Evolutionary conservation across 2,888 invertebrate species (phyloP).

Genomic region (Perizoma affinitatum): DNA sequence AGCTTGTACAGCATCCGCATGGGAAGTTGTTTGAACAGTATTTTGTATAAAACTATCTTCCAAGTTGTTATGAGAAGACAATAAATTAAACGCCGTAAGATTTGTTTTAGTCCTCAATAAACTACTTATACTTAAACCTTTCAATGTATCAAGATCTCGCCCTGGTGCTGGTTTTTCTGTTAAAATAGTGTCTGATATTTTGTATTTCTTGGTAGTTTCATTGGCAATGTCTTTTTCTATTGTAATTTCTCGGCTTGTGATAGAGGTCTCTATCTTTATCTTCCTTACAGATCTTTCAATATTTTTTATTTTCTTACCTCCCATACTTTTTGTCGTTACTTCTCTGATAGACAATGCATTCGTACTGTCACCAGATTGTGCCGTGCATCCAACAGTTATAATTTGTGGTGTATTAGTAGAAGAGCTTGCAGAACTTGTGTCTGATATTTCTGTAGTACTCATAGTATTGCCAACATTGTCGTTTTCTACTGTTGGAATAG

Average conservation of each 20-base stretch:
- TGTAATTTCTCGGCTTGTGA: too few relatives aligned
- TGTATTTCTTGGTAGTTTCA: too few relatives aligned
- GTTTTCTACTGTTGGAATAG: conserved; percentile 2
- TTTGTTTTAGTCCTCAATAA: too few relatives aligned
- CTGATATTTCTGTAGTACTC: not conserved
- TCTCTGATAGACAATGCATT: not conserved
- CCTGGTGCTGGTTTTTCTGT: too few relatives aligned
- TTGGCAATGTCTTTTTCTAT: too few relatives aligned
- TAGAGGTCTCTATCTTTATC: too few relatives aligned
- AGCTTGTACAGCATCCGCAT: not conserved
- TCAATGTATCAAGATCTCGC: too few relatives aligned
- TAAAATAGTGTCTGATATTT: too few relatives aligned
- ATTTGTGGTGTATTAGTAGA: conserved; percentile 1
- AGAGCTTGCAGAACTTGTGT: not conserved
- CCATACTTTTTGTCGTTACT: not conserved
- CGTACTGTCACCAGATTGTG: conserved; percentile 3
- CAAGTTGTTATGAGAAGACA: too few relatives aligned
- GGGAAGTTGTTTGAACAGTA: not conserved
- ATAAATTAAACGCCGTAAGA: too few relatives aligned
- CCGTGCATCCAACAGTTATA: conserved; percentile 12
- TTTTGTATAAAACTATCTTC: not conserved
- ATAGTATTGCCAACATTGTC: not conserved
- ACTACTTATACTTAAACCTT: too few relatives aligned
- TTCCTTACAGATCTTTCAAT: not conserved
- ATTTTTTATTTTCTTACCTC: not conserved